phyloP scores from a whole-genome alignment of 1,140 invertebrate genomes.

The Copidosoma floridanum region DNA sequence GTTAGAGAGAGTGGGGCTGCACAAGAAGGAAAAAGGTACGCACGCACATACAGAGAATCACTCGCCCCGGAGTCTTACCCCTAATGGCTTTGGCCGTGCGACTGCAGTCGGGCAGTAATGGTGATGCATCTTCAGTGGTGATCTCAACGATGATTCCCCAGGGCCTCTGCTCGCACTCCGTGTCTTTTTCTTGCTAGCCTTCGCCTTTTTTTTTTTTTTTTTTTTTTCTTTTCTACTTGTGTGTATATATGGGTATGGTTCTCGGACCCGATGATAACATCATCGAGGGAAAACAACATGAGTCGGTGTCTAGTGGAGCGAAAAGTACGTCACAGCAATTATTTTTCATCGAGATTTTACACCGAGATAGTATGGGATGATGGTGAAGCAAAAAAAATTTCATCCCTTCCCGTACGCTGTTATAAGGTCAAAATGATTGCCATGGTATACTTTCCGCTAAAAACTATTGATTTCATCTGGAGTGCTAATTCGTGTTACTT shows the following conservation, averaged over 20 bases:
- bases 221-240: not conserved
- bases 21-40: not conserved
- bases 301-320: not conserved
- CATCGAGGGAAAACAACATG: not conserved
- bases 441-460: not conserved
- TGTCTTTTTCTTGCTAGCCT: not conserved
- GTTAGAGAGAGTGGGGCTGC: not conserved
- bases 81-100: not conserved
- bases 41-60: not conserved
- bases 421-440: not conserved
- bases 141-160: slow-evolving; percentile 8
- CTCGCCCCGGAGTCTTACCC: slow-evolving; percentile 6
- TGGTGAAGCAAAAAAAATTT: no score
- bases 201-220: not conserved
- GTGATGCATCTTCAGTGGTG: slow-evolving; percentile 7
- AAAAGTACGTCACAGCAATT: slow-evolving; percentile 5
- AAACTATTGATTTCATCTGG: no score
- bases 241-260: not conserved
- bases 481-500: not conserved
- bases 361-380: not conserved
- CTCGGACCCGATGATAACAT: not conserved
- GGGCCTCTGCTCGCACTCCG: no score
- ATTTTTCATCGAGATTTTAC: not conserved
- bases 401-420: no score
- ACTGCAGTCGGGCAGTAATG: not conserved